Percentiles rank a stretch among this genome's conserved stretches.
phyloP scores from a whole-genome alignment of 2,888 invertebrate genomes.

The Dascillus cervinus region DNA sequence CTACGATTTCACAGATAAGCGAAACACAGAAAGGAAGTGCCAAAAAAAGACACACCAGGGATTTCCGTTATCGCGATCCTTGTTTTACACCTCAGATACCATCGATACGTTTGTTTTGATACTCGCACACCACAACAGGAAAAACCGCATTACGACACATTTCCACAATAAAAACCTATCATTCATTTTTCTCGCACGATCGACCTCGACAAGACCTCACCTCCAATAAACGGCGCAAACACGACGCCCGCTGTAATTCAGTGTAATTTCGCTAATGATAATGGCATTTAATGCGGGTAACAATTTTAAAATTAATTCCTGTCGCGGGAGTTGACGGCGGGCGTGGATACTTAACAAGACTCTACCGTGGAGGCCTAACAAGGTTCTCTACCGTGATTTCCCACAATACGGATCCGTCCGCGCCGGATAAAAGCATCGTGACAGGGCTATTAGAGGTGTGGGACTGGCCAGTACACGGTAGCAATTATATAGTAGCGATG shows the following conservation, averaged over 20 bases:
- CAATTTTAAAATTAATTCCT: constrained; percentile 5
- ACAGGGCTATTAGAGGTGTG: constrained; percentile 17
- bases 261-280: constrained; percentile 5
- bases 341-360: constrained; percentile 16
- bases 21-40: too few species aligned
- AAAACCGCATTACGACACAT: too few species aligned
- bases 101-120: too few species aligned
- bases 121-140: too few species aligned
- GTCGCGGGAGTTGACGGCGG: constrained; percentile 8
- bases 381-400: constrained; percentile 11
- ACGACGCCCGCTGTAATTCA: background rate
- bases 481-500: constrained; percentile 8
- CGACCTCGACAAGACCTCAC: too few species aligned
- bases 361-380: constrained; percentile 12
- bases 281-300: background rate
- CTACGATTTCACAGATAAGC: too few species aligned
- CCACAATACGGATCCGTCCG: constrained; percentile 9
- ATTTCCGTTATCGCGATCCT: too few species aligned
- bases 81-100: too few species aligned
- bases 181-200: too few species aligned
- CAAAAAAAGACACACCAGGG: too few species aligned
- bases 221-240: too few species aligned
- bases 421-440: constrained; percentile 18
- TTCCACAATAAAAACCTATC: too few species aligned
- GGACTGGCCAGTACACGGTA: constrained; percentile 10